Evolutionary conservation across 2,113 vertebrate species (phyloP), one percentile per base, ranked within the genome.

Genomic region (Sorex araneus): DNA sequence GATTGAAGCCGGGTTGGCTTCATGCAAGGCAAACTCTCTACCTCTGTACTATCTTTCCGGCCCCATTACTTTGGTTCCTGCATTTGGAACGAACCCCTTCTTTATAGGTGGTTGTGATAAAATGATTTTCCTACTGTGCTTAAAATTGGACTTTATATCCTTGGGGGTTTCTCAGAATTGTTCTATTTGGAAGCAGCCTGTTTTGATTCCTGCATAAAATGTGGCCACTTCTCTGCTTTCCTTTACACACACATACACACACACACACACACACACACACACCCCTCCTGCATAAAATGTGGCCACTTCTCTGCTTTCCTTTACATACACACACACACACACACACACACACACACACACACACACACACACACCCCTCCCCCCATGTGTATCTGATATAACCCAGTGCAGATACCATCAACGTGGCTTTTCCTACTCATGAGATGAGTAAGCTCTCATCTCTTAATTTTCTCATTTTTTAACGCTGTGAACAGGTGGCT

Each of bases 401-500:
- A 69, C 87, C 74, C 73, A 79, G 84, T 79, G 34, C 74, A 67
- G 82, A 75, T 54, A 54, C 50, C 18, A 2, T 57, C 12, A 23
- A 28, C 4, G 30, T 1, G 1, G 21, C 50, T n/a, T n/a, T 66
- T 80, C 63, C 75, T 91, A 27, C 79, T 54, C 74, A 36, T 90
- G 71, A 79, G 36, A 36, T 90, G 71, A 79, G 36, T 40, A 40
- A 40, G 63, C 43, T 50, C 60, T 81, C 57, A 45, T 89, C 79
- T 93, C 45, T 88, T 87, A 8, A 50, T 40, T 90, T 70, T 67
- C 32, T n/a, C 66, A n/a, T n/a, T 91, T 93, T 78, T 89, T 36
- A 30, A 63, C 85, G 70, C 74, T 91, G 83, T 63, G 81, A 94
- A 89, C 95, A 97, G 95, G 92, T 95, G 95, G 91, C 70, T 34